Evolutionary conservation across 2,888 invertebrate genomes (phyloP).

Genomic region (Rotaria socialis): DNA sequence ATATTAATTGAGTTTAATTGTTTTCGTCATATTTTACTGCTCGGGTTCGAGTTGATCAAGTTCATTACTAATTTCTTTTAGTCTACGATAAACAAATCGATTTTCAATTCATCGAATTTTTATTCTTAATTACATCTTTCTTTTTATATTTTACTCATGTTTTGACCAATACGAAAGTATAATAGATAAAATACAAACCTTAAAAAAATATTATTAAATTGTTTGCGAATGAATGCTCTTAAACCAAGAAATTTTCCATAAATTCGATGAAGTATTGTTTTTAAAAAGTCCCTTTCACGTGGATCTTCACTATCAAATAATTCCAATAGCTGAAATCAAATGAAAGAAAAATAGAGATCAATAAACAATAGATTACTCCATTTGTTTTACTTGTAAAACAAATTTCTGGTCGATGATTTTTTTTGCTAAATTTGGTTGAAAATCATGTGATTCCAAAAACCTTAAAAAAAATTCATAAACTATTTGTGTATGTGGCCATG

Average conservation of each 20-base stretch:
- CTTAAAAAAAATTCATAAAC: conserved; percentile 60
- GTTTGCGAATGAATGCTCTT: conserved; percentile 68
- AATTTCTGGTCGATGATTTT: conserved; percentile 90
- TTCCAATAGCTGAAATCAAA: conserved; percentile 51
- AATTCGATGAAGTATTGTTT: conserved; percentile 58
- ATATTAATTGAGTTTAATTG: no score
- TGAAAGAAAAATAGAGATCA: no score
- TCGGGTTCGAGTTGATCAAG: no score
- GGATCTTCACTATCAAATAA: conserved; percentile 59
- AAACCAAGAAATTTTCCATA: conserved; percentile 59
- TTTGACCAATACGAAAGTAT: no score
- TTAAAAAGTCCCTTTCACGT: conserved; percentile 62
- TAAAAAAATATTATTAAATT: conserved; percentile 93
- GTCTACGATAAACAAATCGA: no score
- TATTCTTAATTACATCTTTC: no score
- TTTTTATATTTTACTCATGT: no score
- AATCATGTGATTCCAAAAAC: conserved; percentile 66
- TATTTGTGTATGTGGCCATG: conserved; percentile 83
- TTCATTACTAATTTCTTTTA: no score
- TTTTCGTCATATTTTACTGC: no score
- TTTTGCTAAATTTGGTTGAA: conserved; percentile 84
- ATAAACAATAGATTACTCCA: no score
- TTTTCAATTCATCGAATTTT: no score
- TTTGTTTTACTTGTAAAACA: conserved; percentile 67
- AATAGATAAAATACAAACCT: conserved; percentile 64